phyloP scores from a whole-genome alignment of 2,113 vertebrate species.

The Gymnarchus niloticus region DNA sequence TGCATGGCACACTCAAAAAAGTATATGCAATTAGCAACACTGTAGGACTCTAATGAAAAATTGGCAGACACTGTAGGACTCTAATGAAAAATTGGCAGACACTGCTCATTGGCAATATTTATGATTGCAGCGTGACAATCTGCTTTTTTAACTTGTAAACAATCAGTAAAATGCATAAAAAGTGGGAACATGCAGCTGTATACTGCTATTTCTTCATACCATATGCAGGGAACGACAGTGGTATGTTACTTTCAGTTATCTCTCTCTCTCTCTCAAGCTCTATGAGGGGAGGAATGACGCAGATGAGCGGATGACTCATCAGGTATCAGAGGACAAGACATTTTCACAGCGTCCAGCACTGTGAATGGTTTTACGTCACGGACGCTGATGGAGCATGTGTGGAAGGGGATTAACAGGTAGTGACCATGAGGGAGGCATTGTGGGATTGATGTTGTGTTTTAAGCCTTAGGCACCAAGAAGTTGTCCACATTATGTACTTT shows the following conservation, averaged over 20 bases:
- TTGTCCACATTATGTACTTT: no score
- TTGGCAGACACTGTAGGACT: background rate
- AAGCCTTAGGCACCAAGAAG: no score
- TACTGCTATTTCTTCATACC: background rate
- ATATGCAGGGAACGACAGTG: background rate
- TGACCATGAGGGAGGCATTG: no score
- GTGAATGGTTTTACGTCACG: constrained; percentile 35
- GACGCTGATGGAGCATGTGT: constrained; percentile 20
- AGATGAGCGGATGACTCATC: constrained; percentile 42
- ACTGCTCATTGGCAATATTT: background rate
- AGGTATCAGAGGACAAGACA: constrained; percentile 37
- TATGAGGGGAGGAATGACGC: constrained; percentile 30
- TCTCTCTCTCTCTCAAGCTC: background rate
- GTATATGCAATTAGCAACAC: background rate
- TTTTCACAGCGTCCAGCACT: constrained; percentile 28
- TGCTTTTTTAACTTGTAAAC: background rate
- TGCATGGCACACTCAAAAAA: background rate
- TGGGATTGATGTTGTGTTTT: no score
- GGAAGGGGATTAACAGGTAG: no score
- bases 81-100: background rate
- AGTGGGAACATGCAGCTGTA: background rate
- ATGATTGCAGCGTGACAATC: background rate
- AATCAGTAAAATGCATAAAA: background rate
- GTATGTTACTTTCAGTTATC: background rate
- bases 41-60: background rate